Evolutionary conservation across 2,888 invertebrate genomes (phyloP).

Genomic region (Drosophila neutralis): DNA sequence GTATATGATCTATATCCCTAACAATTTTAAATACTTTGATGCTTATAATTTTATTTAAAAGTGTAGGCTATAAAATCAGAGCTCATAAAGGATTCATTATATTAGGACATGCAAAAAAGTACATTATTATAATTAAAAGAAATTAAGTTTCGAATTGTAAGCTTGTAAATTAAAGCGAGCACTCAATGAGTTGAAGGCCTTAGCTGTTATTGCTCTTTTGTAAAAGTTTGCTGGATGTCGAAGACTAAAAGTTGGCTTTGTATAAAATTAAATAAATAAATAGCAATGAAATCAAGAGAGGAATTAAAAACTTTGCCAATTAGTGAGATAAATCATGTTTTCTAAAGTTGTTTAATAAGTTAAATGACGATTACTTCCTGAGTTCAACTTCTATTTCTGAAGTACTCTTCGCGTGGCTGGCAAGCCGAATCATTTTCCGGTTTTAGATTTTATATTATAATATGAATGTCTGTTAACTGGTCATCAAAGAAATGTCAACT

Average conservation of each 20-base stretch:
- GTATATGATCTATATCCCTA: no score
- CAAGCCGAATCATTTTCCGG: not conserved
- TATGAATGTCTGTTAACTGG: not conserved
- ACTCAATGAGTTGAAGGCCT: not conserved
- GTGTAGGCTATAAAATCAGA: not conserved
- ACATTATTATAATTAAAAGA: no score
- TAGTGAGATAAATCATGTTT: not conserved
- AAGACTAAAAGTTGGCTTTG: not conserved
- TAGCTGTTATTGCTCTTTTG: not conserved
- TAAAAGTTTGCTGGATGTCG: not conserved
- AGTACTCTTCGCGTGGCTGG: not conserved
- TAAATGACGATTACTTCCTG: no score
- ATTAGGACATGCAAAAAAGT: no score
- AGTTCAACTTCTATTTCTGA: not conserved
- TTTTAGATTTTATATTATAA: not conserved
- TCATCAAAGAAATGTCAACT: not conserved
- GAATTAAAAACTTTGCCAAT: not conserved
- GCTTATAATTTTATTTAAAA: not conserved
- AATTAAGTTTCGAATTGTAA: no score
- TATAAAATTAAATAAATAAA: not conserved
- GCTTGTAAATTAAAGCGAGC: not conserved
- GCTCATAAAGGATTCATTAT: no score
- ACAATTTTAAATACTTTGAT: not conserved
- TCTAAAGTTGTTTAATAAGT: not conserved
- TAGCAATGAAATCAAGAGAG: not conserved